A percentile compares a stretch with the other conserved stretches of the same genome.
Conservation (phyloP, 2,113 vertebrate species). For the Hemiscyllium ocellatum region DNA sequence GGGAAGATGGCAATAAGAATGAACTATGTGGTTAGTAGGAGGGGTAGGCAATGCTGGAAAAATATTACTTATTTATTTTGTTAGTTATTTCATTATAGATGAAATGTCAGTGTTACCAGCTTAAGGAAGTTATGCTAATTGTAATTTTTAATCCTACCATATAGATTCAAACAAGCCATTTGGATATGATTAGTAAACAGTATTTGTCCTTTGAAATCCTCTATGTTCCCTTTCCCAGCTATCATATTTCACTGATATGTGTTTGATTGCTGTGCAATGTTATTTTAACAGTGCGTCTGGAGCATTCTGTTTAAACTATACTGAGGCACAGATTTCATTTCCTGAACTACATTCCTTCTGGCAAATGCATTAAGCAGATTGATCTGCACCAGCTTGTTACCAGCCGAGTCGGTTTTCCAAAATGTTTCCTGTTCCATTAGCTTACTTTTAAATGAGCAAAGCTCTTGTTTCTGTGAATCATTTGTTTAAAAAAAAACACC, state of each 20-base stretch:
- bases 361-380: constrained; percentile 36
- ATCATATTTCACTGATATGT: neutral
- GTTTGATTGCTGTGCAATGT: constrained; percentile 24
- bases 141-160: neutral
- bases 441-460: neutral
- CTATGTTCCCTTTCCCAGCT: too few species aligned
- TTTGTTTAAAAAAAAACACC: neutral
- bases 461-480: constrained; percentile 32
- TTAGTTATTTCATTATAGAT: neutral
- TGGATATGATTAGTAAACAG: neutral
- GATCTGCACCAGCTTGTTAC: constrained; percentile 31
- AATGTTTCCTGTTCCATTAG: constrained; percentile 22
- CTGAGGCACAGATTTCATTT: constrained; percentile 29
- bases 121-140: neutral
- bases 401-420: constrained; percentile 24
- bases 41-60: neutral
- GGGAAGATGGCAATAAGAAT: neutral
- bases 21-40: too few species aligned
- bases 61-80: neutral
- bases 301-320: constrained; percentile 11
- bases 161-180: neutral
- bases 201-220: neutral
- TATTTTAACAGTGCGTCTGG: constrained; percentile 25
- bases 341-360: constrained; percentile 35
- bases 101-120: too few species aligned